Base-by-base conservation (phyloP, 2,888 invertebrate genomes). In the Physocephala rufipes region DNA sequence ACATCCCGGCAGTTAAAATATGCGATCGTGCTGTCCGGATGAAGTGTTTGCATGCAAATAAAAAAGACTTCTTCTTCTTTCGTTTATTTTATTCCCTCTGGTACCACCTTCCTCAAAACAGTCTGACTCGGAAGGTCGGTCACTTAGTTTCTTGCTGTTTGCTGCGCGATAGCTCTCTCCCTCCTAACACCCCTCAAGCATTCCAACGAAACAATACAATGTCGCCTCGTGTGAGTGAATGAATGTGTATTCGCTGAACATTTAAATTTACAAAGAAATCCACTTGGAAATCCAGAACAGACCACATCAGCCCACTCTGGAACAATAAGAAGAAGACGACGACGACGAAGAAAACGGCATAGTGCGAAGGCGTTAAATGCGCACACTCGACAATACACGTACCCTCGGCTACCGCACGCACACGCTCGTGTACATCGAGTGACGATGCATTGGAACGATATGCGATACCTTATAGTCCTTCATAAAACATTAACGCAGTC, bases 311-410 rank as follows among this genome's bases (percentile, higher is more conserved):
- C 4, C 36, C 16, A 45, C n/a, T n/a, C n/a, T n/a, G n/a, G n/a
- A n/a, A n/a, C n/a, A n/a, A n/a, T n/a, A n/a, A n/a, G n/a, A n/a
- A n/a, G n/a, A n/a, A n/a, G n/a, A n/a, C n/a, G n/a, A n/a, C n/a
- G n/a, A n/a, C n/a, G n/a, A n/a, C n/a, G n/a, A n/a, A n/a, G n/a
- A 45, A 47, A 47, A 15, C 13, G 45, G 1, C 1, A 16, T 62
- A 69, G 71, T 73, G 73, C 67, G 73, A 73, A 71, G 71, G 73
- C 73, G 73, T 73, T 62, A 73, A 73, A 63, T 70, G 64, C 53
- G 28, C 58, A 66, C 61, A 68, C 62, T 51, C 24, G 55, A 16
- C 13, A 61, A 16, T 45, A 19, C 47, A 63, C 59, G 49, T 21
- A 21, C 58, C 43, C 21, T 43, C 51, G 36, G 55, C 58, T 26